A percentile compares a stretch with the other conserved stretches of the same genome.
Evolutionary conservation across 1,140 invertebrate genomes (phyloP).

Genomic region (Gonatopus flavifemur): DNA sequence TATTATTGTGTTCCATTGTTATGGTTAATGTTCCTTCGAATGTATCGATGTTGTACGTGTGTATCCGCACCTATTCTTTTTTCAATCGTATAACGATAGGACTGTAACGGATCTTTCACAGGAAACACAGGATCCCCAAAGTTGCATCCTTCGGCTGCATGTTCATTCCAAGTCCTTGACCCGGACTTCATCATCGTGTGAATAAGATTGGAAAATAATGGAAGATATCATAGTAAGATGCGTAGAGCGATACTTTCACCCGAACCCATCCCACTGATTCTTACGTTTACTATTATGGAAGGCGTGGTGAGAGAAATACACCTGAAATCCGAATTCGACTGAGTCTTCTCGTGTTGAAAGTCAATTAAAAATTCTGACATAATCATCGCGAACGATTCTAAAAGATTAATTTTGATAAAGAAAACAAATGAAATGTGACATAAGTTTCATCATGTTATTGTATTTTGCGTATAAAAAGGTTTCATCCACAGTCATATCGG

Average conservation of each 20-base stretch:
- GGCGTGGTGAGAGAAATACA: slow-evolving; percentile 20
- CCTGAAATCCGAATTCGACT: slow-evolving; percentile 24
- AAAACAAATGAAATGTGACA: not conserved
- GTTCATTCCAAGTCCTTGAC: slow-evolving; percentile 28
- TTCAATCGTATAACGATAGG: too few relatives aligned
- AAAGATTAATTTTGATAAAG: too few relatives aligned
- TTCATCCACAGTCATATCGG: too few relatives aligned
- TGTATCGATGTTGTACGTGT: too few relatives aligned
- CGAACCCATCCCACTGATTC: slow-evolving; percentile 20
- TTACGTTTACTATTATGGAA: slow-evolving; percentile 3
- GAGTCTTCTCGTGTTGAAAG: slow-evolving; percentile 2
- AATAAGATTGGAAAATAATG: slow-evolving; percentile 32
- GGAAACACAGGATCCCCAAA: slow-evolving; percentile 24
- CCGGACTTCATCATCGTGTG: slow-evolving; percentile 27
- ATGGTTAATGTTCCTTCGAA: too few relatives aligned
- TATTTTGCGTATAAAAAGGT: too few relatives aligned
- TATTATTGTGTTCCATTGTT: too few relatives aligned
- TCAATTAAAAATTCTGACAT: slow-evolving; percentile 4
- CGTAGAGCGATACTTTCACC: slow-evolving; percentile 38
- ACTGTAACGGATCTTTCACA: slow-evolving; percentile 13
- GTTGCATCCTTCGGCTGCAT: slow-evolving; percentile 7
- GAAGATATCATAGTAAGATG: slow-evolving; percentile 28
- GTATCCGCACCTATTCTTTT: too few relatives aligned
- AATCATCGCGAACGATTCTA: too few relatives aligned
- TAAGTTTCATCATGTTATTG: not conserved